Conservation (phyloP, 2,113 vertebrate genomes). For the Pelecanoides urinatrix region DNA sequence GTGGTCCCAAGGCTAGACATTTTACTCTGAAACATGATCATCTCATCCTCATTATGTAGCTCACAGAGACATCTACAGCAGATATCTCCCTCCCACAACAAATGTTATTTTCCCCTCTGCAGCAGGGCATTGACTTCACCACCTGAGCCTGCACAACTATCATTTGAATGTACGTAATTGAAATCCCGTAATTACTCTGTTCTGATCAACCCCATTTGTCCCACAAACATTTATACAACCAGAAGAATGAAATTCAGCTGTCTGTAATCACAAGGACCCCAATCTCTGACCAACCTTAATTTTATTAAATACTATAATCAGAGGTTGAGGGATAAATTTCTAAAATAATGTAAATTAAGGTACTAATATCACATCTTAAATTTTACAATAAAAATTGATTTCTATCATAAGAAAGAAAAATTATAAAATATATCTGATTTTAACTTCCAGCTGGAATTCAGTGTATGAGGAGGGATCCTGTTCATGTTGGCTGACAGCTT, state of each 20-base stretch:
- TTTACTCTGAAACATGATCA: background rate
- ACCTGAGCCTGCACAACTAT: background rate
- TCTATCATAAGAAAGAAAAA: background rate
- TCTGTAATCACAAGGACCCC: background rate
- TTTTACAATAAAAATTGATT: background rate
- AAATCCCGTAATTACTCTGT: background rate
- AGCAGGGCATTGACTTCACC: background rate
- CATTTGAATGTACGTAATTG: fast-evolving
- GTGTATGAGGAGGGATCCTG: background rate
- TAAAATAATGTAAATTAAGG: background rate
- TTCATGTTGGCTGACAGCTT: background rate
- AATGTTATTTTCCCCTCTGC: background rate
- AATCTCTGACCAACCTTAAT: background rate
- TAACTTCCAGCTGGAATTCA: background rate
- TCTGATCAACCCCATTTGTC: background rate
- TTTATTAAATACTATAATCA: background rate
- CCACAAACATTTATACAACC: background rate
- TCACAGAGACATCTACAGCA: background rate
- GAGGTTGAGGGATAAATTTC: background rate
- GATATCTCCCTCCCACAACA: background rate
- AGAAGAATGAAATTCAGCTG: background rate
- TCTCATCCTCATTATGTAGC: background rate
- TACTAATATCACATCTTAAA: background rate
- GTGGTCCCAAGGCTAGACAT: background rate
- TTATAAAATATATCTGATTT: background rate